Conservation (phyloP, 2,113 vertebrate species). For the Tragelaphus strepsiceros region DNA sequence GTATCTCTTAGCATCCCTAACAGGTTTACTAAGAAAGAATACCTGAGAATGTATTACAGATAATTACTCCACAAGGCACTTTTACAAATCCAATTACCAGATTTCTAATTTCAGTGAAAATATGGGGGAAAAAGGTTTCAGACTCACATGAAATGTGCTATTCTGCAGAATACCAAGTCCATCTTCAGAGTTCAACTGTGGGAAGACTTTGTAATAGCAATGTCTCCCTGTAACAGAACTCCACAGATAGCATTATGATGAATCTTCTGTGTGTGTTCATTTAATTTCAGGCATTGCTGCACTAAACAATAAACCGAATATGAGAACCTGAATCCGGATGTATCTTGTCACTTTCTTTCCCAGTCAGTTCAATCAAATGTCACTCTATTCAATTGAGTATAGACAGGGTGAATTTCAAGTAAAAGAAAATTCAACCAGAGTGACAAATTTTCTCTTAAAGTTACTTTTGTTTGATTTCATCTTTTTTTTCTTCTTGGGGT, state of each 20-base stretch:
- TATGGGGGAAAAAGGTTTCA: neutral
- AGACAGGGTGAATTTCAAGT: constrained; percentile 61
- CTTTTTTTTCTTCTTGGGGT: neutral
- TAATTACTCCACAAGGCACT: constrained; percentile 39
- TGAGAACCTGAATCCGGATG: constrained; percentile 13
- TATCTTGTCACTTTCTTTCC: constrained; percentile 57
- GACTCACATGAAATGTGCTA: neutral
- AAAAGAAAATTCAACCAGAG: constrained; percentile 50
- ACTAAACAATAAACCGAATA: constrained; percentile 64
- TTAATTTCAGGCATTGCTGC: constrained; percentile 69
- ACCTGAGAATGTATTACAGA: constrained; percentile 22
- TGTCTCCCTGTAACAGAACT: neutral
- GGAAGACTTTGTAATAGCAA: constrained; percentile 1
- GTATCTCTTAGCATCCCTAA: neutral
- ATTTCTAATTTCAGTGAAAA: constrained; percentile 48
- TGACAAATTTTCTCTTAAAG: constrained; percentile 53
- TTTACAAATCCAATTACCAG: constrained; percentile 52
- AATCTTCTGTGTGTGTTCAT: constrained; percentile 51
- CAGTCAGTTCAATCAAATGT: constrained; percentile 59
- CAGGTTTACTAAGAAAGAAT: constrained; percentile 30
- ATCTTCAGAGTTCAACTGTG: neutral
- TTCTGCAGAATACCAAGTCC: neutral
- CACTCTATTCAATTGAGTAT: constrained; percentile 53
- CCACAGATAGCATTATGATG: constrained; percentile 34
- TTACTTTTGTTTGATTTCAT: constrained; percentile 60